phyloP scores from a whole-genome alignment of 2,113 vertebrate species.

The Pygoscelis adeliae region DNA sequence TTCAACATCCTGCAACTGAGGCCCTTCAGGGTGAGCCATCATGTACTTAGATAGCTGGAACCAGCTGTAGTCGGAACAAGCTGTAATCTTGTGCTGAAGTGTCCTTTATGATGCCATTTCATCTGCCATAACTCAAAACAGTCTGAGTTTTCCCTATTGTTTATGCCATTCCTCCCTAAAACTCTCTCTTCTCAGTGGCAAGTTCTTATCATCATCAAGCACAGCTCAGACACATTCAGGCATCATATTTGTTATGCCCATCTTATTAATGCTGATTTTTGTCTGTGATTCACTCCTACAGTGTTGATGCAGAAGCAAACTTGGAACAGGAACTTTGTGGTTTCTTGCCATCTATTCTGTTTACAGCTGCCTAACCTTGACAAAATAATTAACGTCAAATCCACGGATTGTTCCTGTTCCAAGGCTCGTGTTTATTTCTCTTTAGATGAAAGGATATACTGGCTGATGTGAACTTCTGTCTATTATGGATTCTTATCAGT shows the following conservation, averaged over 20 bases:
- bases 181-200: not conserved
- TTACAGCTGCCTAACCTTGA: not conserved
- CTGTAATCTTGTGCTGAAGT: not conserved
- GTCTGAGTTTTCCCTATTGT: not conserved
- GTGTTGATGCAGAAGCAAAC: not conserved
- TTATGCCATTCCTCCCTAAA: not conserved
- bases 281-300: not conserved
- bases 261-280: not conserved
- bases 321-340: not conserved
- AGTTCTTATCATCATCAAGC: not conserved
- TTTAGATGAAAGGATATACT: not conserved
- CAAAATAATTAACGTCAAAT: not conserved
- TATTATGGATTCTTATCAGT: not conserved
- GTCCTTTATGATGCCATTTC: not conserved
- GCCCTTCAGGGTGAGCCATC: not conserved
- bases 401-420: not conserved
- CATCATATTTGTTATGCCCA: not conserved
- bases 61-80: accelerated
- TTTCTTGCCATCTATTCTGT: not conserved
- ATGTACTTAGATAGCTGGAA: not conserved
- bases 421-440: not conserved
- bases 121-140: not conserved
- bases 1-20: not conserved
- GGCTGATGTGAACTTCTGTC: not conserved
- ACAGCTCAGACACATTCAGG: not conserved